Conservation (phyloP, 1,140 invertebrate species). For the Hestina assimilis region DNA sequence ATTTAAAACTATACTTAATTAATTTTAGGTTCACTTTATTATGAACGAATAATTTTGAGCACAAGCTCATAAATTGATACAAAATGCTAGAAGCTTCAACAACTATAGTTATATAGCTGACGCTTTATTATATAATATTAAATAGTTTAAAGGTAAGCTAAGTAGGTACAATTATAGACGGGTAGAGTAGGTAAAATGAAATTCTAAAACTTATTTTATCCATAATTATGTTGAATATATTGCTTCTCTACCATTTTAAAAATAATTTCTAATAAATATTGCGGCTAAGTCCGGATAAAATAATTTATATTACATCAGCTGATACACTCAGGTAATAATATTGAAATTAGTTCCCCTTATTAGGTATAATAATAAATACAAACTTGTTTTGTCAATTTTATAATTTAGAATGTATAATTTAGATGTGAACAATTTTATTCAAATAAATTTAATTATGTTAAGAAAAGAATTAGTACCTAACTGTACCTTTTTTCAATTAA, state of each 20-base stretch:
- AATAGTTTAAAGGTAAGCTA: background rate
- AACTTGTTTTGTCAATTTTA: background rate
- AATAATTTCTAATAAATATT: constrained; percentile 15
- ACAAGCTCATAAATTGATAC: constrained; percentile 21
- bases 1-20: background rate
- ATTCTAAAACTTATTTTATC: constrained; percentile 6
- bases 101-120: constrained; percentile 6
- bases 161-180: background rate
- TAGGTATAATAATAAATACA: no score
- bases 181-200: constrained; percentile 9
- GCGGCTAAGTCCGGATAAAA: constrained; percentile 10
- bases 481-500: no score
- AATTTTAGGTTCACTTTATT: background rate
- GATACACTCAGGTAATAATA: constrained; percentile 5
- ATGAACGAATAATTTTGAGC: constrained; percentile 6
- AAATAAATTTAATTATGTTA: no score
- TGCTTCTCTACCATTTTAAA: constrained; percentile 11
- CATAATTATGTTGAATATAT: constrained; percentile 10
- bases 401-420: no score
- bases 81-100: constrained; percentile 16
- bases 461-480: no score
- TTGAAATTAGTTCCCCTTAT: no score
- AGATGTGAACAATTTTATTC: no score
- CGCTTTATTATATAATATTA: constrained; percentile 1
- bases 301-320: background rate